Percentiles rank a stretch among this genome's conserved stretches.
Evolutionary conservation across 92 coral and sea anemone genomes (phyloP).

Genomic region (Anthopleura xanthogrammica): DNA sequence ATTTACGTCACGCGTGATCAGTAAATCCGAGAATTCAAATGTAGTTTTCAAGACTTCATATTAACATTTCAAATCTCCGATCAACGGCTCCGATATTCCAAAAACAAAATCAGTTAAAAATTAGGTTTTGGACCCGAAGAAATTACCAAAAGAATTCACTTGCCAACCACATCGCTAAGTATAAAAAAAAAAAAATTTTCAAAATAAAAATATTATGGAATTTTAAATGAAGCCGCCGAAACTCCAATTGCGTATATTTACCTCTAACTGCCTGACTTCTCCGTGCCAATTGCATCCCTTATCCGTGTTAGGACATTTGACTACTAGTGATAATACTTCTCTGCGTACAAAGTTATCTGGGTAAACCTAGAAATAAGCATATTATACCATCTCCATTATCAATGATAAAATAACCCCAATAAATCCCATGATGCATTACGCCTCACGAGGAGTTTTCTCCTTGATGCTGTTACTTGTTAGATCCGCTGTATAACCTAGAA

Average conservation of each 20-base stretch:
- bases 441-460: neutral
- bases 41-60: no score
- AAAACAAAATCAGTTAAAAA: no score
- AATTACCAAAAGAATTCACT: no score
- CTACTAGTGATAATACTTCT: conserved; percentile 42
- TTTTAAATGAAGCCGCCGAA: no score
- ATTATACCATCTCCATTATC: neutral
- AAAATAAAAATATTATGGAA: no score
- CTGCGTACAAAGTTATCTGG: conserved; percentile 63
- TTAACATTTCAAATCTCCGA: no score
- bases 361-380: conserved; percentile 37
- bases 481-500: neutral
- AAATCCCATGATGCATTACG: neutral
- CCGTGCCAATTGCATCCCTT: conserved; percentile 61
- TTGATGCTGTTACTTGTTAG: neutral
- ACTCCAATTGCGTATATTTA: neutral
- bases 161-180: no score
- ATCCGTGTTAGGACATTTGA: conserved; percentile 36
- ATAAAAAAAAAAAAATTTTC: no score
- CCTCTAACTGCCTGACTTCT: conserved; percentile 61
- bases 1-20: no score
- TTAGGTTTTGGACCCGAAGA: no score
- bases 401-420: neutral
- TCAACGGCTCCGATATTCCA: no score
- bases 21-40: no score